A percentile compares a stretch with the other conserved stretches of the same genome.
phyloP scores from a whole-genome alignment of 2,888 invertebrate genomes.

The Anticlea derivata region DNA sequence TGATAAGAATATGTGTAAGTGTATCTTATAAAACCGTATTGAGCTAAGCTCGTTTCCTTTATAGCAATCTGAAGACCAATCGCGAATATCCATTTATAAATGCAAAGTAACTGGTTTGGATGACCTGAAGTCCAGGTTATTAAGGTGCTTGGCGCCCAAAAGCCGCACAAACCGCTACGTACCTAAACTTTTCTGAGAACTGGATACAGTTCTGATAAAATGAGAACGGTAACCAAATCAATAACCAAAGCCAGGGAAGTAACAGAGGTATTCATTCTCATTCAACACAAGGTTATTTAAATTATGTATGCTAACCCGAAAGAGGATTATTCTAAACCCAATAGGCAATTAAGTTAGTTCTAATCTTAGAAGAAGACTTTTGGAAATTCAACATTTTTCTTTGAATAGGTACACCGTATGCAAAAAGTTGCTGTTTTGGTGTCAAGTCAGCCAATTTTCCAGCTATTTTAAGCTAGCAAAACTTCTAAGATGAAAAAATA shows the following conservation, averaged over 20 bases:
- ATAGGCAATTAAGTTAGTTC: too few relatives aligned
- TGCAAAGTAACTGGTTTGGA: conserved; percentile 12
- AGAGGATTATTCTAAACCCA: too few relatives aligned
- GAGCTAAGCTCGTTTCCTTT: background rate
- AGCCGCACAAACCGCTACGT: conserved; percentile 2
- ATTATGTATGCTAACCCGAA: too few relatives aligned
- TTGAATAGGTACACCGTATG: too few relatives aligned
- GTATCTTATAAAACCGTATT: background rate
- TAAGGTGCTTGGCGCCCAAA: conserved; percentile 7
- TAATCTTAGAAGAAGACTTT: too few relatives aligned
- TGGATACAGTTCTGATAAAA: background rate
- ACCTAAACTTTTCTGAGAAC: background rate
- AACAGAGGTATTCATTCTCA: background rate
- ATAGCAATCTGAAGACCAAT: background rate
- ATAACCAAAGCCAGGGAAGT: background rate
- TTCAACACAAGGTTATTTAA: too few relatives aligned
- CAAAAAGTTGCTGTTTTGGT: too few relatives aligned
- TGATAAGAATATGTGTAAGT: background rate
- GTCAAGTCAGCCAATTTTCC: too few relatives aligned
- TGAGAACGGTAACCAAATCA: background rate
- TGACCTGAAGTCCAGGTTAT: conserved; percentile 10
- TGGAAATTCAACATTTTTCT: too few relatives aligned
- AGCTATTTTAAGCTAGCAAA: too few relatives aligned
- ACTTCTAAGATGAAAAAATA: too few relatives aligned
- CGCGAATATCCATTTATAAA: background rate